Evolutionary conservation across 2,888 invertebrate genomes (phyloP).

Genomic region (Busseola fusca): DNA sequence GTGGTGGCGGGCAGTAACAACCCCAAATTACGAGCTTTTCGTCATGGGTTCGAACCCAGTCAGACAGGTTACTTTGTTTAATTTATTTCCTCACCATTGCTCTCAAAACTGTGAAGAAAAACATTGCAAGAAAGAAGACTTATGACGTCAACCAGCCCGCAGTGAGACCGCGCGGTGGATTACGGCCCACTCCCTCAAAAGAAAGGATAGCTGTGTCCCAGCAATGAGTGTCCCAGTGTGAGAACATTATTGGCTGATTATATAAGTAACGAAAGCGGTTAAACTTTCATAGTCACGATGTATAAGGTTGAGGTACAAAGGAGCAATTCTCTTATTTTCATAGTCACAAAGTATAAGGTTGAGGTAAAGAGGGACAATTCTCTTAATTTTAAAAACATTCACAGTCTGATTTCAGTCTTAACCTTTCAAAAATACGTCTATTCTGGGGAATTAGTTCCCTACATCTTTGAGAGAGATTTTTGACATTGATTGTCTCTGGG

Average conservation of each 20-base stretch:
- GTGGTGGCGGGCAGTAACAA: neutral
- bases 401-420: too few species aligned
- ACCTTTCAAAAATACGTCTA: too few species aligned
- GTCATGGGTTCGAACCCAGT: too few species aligned
- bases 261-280: neutral
- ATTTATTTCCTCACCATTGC: neutral
- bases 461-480: too few species aligned
- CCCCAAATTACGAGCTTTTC: neutral
- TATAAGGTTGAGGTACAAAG: neutral
- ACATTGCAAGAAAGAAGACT: neutral
- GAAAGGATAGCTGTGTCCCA: neutral
- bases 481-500: too few species aligned
- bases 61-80: neutral
- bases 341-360: too few species aligned
- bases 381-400: too few species aligned
- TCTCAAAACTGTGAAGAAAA: neutral
- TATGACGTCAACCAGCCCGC: neutral
- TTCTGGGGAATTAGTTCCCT: too few species aligned
- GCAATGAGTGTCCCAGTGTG: neutral
- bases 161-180: neutral
- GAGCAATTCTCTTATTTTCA: too few species aligned
- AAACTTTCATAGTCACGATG: neutral
- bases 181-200: neutral
- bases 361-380: too few species aligned
- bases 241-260: neutral